A percentile compares a stretch with the other conserved stretches of the same genome.
Conservation (phyloP, 37 sponge, comb jelly and placozoan species). For the Diacarnus erythraeanus region DNA sequence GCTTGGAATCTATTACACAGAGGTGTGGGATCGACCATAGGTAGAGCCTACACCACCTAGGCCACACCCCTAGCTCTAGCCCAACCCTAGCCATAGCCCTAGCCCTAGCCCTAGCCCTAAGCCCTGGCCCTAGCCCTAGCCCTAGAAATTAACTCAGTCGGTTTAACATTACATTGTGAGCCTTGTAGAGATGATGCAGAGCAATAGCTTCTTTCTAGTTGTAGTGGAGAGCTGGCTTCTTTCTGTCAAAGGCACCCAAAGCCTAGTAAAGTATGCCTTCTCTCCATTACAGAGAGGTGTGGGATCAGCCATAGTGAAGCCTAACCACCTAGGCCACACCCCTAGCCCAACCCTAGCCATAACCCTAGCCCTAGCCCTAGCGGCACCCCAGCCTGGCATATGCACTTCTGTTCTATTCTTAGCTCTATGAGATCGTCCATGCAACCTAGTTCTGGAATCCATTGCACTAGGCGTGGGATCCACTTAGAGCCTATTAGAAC, state of each 20-base stretch:
- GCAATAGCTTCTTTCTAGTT: too few species aligned
- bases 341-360: not conserved
- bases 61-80: not conserved
- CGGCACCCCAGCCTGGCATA: not conserved
- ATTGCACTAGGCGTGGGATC: too few species aligned
- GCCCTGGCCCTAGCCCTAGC: constrained; percentile 12
- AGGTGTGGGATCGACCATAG: too few species aligned
- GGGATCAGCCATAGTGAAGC: not conserved
- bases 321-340: not conserved
- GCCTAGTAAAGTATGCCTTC: too few species aligned
- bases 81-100: not conserved
- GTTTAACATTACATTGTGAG: too few species aligned
- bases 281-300: too few species aligned
- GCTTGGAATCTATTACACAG: too few species aligned
- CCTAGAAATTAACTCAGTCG: not conserved
- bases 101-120: constrained; percentile 13
- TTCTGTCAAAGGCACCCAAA: too few species aligned
- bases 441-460: not conserved
- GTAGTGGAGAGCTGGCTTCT: too few species aligned
- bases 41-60: too few species aligned
- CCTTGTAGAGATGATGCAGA: too few species aligned
- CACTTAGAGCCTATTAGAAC: too few species aligned
- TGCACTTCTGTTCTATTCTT: not conserved
- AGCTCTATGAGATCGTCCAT: not conserved
- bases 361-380: not conserved